Evolutionary conservation across 2,888 invertebrate species (phyloP).

Genomic region (Dolomedes plantarius): DNA sequence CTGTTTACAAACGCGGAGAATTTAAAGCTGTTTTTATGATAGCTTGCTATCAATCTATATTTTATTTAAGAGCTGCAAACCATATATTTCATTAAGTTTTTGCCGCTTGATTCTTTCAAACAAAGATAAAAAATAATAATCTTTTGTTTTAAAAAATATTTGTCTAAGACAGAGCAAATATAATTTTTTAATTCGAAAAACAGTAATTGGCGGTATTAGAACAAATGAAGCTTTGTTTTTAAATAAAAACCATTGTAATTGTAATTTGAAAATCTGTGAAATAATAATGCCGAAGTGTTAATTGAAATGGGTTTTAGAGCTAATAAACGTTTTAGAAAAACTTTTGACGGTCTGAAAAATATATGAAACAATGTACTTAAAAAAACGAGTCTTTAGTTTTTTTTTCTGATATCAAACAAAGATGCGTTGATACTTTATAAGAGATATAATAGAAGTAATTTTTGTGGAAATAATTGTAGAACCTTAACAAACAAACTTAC

Average conservation of each 20-base stretch:
- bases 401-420: neutral
- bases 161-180: neutral
- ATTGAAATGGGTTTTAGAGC: neutral
- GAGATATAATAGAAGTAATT: neutral
- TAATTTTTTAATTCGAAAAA: constrained; percentile 7
- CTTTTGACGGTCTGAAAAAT: neutral
- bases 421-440: neutral
- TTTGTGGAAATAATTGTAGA: neutral
- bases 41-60: neutral
- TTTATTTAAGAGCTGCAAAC: neutral
- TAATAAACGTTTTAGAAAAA: neutral
- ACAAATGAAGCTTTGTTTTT: constrained; percentile 6
- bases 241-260: neutral
- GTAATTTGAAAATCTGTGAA: neutral
- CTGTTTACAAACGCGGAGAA: neutral
- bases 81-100: neutral
- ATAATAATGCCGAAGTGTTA: neutral
- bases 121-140: neutral
- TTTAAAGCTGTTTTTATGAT: neutral
- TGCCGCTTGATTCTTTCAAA: neutral
- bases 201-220: constrained; percentile 7
- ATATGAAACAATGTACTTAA: neutral
- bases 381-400: neutral
- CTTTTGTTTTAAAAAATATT: constrained; percentile 10
- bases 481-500: neutral